Percentiles rank a stretch among this genome's conserved stretches.
Evolutionary conservation across 2,797 vertebrate genomes (phyloP).

Genomic region (Tachyglossus aculeatus): DNA sequence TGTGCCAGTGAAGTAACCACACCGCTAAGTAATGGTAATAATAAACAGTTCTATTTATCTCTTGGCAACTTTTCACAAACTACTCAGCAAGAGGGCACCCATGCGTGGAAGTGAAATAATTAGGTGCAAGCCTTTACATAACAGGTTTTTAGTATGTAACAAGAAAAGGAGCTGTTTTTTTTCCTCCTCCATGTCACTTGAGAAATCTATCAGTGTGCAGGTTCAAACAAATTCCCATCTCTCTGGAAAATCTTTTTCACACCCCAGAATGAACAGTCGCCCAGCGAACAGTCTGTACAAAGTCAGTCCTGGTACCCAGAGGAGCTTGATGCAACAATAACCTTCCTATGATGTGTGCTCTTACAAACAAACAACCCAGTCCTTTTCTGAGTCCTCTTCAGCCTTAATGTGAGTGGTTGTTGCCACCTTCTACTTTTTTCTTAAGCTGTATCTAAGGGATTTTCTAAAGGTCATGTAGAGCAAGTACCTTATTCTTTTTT

Average conservation of each 20-base stretch:
- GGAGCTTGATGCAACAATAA: background rate
- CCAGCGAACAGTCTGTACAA: background rate
- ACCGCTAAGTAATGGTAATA: constrained; percentile 32
- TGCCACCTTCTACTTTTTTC: background rate
- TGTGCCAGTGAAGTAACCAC: constrained; percentile 40
- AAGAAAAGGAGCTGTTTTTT: constrained; percentile 10
- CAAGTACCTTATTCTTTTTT: too few species aligned
- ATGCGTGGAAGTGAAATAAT: constrained; percentile 26
- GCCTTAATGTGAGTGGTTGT: background rate
- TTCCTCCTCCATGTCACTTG: background rate
- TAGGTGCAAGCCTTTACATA: constrained; percentile 11
- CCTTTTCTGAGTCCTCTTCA: background rate
- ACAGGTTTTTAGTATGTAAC: background rate
- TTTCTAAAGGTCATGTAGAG: too few species aligned
- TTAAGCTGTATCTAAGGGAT: too few species aligned
- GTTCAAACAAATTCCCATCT: constrained; percentile 9
- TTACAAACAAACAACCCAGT: background rate
- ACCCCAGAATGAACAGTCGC: background rate
- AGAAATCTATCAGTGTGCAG: constrained; percentile 6
- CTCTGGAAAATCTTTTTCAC: background rate
- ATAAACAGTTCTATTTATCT: constrained; percentile 48
- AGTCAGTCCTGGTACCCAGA: background rate
- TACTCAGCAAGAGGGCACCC: constrained; percentile 27
- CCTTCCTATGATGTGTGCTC: too few species aligned
- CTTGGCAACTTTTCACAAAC: constrained; percentile 52